These are phyloP conservation scores for Bagarius yarrelli DNA, from an alignment of 2,113 vertebrate genomes.

Conservation along the genomic window DNA sequence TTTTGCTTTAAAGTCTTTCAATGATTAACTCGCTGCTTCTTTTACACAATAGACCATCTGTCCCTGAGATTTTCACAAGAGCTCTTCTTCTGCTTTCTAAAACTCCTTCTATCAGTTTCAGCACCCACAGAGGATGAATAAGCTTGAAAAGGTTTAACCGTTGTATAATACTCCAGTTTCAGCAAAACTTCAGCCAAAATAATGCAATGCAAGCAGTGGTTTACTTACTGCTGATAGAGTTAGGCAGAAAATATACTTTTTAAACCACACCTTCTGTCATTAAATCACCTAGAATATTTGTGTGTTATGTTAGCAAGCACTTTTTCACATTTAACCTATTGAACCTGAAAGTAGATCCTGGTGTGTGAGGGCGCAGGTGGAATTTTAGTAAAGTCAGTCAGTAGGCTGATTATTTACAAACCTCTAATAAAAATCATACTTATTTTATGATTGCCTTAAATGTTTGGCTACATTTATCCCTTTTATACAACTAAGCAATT, in stretches of 20 bases:
- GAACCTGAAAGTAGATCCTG: neutral
- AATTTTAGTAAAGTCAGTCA: neutral
- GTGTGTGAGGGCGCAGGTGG: neutral
- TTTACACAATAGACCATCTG: constrained; percentile 22
- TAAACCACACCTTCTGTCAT: neutral
- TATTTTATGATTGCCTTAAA: too few species aligned
- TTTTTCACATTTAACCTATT: neutral
- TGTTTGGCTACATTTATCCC: too few species aligned
- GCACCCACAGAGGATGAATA: neutral
- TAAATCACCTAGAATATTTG: neutral
- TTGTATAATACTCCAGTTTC: neutral
- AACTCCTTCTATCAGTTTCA: neutral
- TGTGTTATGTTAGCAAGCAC: neutral
- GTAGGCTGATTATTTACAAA: too few species aligned
- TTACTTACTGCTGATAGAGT: neutral
- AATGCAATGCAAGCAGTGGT: neutral
- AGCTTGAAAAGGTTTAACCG: neutral
- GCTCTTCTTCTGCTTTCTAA: neutral
- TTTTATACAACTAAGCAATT: too few species aligned
- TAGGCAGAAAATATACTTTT: neutral
- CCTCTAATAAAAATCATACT: too few species aligned
- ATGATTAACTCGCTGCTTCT: neutral
- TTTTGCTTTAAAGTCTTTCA: neutral
- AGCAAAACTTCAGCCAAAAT: neutral
- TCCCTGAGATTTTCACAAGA: neutral